Conservation (phyloP, 1,140 invertebrate species). For the Campoletis sonorensis region DNA sequence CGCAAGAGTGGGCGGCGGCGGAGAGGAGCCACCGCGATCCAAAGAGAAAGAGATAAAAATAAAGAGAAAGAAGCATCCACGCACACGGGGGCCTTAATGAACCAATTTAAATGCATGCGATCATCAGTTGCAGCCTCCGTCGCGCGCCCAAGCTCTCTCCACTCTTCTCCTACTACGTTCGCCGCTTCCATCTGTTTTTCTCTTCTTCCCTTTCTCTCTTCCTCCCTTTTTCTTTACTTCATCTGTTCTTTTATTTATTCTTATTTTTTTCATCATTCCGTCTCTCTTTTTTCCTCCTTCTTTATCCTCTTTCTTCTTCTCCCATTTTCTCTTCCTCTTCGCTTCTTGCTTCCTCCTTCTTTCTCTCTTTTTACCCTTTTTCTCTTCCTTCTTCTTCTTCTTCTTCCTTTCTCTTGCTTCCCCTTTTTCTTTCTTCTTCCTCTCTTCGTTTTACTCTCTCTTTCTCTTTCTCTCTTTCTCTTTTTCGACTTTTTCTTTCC, state of each 20-base stretch:
- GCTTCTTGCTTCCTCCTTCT: conserved; percentile 30
- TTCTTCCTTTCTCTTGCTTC: conserved; percentile 63
- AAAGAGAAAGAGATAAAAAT: conserved; percentile 45
- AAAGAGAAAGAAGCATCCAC: conserved; percentile 57
- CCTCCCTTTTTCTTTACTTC: conserved; percentile 45
- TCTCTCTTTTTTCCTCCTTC: background rate
- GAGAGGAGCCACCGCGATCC: background rate
- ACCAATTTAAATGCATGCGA: conserved; percentile 78
- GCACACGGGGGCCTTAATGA: conserved; percentile 74
- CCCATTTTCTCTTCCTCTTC: conserved; percentile 35
- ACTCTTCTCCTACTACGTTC: conserved; percentile 69
- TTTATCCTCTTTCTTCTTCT: too few species aligned
- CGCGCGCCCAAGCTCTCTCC: conserved; percentile 60
- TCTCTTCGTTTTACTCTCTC: conserved; percentile 46
- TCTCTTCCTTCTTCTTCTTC: conserved; percentile 62
- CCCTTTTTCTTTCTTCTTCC: conserved; percentile 50
- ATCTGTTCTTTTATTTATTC: conserved; percentile 26
- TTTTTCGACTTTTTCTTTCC: conserved; percentile 43
- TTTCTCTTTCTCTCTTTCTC: conserved; percentile 24
- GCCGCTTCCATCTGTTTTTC: conserved; percentile 57
- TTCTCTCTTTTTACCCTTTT: conserved; percentile 49
- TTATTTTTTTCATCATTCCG: conserved; percentile 26
- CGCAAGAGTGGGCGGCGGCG: conserved; percentile 18
- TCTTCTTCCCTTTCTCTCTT: conserved; percentile 42
- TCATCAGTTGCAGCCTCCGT: conserved; percentile 75